These are phyloP conservation scores for Pseudopleuronectes americanus DNA, from an alignment of 2,797 vertebrate species.

Conservation along the genomic window DNA sequence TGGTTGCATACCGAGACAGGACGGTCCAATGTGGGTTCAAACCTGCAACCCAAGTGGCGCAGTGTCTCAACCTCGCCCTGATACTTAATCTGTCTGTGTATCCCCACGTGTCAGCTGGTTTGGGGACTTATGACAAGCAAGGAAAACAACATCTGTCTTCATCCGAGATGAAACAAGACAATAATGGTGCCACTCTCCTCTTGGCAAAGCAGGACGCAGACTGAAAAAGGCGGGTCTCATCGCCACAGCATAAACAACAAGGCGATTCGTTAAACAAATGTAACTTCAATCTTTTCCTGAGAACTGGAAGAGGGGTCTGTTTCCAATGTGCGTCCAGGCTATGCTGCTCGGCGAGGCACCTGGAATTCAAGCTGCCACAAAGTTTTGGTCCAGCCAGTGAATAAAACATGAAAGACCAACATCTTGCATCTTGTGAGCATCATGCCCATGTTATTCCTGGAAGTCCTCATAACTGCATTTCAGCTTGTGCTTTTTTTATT, in stretches of 20 bases:
- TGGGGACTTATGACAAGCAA: constrained; percentile 66
- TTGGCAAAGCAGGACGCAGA: constrained; percentile 44
- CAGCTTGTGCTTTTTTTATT: constrained; percentile 47
- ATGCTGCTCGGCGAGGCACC: constrained; percentile 48
- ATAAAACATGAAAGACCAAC: constrained; percentile 47
- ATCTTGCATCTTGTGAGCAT: constrained; percentile 48
- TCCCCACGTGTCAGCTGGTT: constrained; percentile 66
- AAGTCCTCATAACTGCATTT: constrained; percentile 22
- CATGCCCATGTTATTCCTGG: constrained; percentile 34
- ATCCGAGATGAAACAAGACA: constrained; percentile 65
- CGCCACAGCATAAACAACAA: constrained; percentile 66
- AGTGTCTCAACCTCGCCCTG: constrained; percentile 29
- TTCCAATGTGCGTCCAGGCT: constrained; percentile 60
- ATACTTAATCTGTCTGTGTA: constrained; percentile 58
- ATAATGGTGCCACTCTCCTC: constrained; percentile 50
- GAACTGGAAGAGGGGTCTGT: constrained; percentile 57
- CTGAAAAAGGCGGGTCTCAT: constrained; percentile 45
- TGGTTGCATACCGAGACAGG: constrained; percentile 40
- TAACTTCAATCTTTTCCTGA: constrained; percentile 60
- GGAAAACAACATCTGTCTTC: constrained; percentile 76
- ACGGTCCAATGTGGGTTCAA: constrained; percentile 37
- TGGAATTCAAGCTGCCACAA: constrained; percentile 51
- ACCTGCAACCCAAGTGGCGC: constrained; percentile 39
- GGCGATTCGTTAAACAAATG: constrained; percentile 70
- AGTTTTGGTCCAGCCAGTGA: constrained; percentile 30